These are phyloP conservation scores for Parotia lawesii DNA, from an alignment of 2,113 vertebrate genomes.

Conservation along the genomic window DNA sequence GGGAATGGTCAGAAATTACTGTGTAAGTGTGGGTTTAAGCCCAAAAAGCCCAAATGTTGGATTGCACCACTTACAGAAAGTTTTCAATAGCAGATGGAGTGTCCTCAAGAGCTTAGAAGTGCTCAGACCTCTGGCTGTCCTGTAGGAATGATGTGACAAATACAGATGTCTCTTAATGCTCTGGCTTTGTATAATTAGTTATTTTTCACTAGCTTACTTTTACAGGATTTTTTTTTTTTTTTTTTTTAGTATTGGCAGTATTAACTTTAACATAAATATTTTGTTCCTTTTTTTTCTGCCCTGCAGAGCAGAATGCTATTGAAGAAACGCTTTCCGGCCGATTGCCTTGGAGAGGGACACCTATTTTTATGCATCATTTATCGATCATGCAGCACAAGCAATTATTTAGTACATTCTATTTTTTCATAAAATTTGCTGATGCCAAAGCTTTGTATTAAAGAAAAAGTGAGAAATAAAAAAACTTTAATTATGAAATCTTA, in stretches of 20 bases:
- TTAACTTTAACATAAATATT: constrained; percentile 53
- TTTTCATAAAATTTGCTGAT: constrained; percentile 82
- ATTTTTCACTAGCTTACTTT: not conserved
- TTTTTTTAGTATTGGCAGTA: not conserved
- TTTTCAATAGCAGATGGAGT: not conserved
- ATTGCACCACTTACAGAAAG: not conserved
- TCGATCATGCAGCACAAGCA: constrained; percentile 77
- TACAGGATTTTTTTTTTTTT: not conserved
- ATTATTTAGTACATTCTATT: constrained; percentile 80
- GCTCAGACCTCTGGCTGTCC: not conserved
- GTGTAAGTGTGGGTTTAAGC: not conserved
- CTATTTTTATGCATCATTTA: constrained; percentile 80
- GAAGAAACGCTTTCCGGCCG: constrained; percentile 72
- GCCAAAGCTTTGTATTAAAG: constrained; percentile 83
- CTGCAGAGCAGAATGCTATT: constrained; percentile 81
- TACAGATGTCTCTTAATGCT: not conserved
- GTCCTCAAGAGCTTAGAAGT: not conserved
- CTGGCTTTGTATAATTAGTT: not conserved
- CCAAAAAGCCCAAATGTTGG: not conserved
- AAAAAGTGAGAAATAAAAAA: constrained; percentile 69
- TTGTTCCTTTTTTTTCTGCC: constrained; percentile 50
- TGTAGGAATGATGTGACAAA: not conserved
- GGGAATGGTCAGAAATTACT: not conserved
- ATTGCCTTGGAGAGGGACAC: constrained; percentile 72
- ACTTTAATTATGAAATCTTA: constrained; percentile 43